Evolutionary conservation across 1,140 invertebrate species (phyloP), one percentile per base, ranked within the genome.

Genomic region (Thaumatotibia leucotreta): DNA sequence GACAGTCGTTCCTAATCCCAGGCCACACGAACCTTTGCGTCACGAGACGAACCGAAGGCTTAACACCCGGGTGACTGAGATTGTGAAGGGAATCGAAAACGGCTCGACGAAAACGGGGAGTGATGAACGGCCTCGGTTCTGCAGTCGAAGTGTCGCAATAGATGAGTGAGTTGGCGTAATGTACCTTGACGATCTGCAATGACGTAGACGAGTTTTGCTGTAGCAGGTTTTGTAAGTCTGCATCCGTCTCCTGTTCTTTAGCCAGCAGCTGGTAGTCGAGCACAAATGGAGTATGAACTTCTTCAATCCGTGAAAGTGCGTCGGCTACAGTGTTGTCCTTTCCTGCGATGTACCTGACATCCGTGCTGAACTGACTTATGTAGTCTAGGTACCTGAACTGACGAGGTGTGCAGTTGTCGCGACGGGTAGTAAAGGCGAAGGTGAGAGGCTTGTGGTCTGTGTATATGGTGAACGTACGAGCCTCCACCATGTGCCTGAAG

Each of bases 401-500:
- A n/a, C 75, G 50, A 8, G 80, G 82, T 4, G 79, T 73, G 17
- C 65, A 65, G 31, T 78, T 80, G 4, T 79, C 69, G 23, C 20
- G 14, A 8, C 72, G 71, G 45, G 73, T 65, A 0, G 61, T 32
- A 54, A 82, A 83, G 0, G 76, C 77, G 50, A 67, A 77, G 1
- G 65, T 77, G 0, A 90, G 67, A 0, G 85, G 85, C 64, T 85
- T 86, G 39, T 90, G 87, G 50, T 91, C 83, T 0, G 80, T 90
- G 35, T 61, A 80, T 0, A 88, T 70, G 0, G 31, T 65, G 61
- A 84, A 83, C 0, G 9, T 14, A 39, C 63, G 9, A 24, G 63
- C 63, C 24, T 64, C 63, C 10, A 64, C 2, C 63, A 64, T 64
- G 31, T 50, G 39, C 17, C 64, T 84, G 73, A 35, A 70, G 58